Conservation (phyloP, 2,888 invertebrate species). For the Lordiphosa andalusiaca region DNA sequence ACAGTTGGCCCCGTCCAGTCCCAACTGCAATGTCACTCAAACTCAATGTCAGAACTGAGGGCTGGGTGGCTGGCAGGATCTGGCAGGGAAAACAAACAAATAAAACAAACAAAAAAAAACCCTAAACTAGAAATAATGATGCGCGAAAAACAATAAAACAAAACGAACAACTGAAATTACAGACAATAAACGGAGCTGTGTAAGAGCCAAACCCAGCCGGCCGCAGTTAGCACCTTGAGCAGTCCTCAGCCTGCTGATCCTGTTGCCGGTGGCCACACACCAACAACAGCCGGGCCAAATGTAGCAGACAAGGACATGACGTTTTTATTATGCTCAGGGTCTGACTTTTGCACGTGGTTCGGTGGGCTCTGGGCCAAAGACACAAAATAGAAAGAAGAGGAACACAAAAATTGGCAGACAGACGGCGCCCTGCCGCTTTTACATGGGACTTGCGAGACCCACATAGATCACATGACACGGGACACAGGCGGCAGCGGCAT, state of each 20-base stretch:
- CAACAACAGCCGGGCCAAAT: conserved; percentile 5
- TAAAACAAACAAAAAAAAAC: conserved; percentile 49
- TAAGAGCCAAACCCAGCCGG: conserved; percentile 41
- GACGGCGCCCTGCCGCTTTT: conserved; percentile 66
- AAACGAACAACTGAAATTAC: conserved; percentile 44
- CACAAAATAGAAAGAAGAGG: neutral
- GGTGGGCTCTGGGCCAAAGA: conserved; percentile 28
- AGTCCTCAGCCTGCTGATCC: conserved; percentile 49
- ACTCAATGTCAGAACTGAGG: conserved; percentile 63
- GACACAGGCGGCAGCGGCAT: conserved; percentile 29
- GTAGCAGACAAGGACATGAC: conserved; percentile 63
- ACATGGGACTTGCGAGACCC: conserved; percentile 39
- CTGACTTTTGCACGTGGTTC: conserved; percentile 39
- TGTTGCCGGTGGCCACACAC: conserved; percentile 52
- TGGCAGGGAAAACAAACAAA: conserved; percentile 4
- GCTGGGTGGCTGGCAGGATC: conserved; percentile 5
- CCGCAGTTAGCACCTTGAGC: conserved; percentile 66
- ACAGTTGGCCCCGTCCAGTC: conserved; percentile 44
- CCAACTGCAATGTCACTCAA: conserved; percentile 65
- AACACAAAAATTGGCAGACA: conserved; percentile 15
- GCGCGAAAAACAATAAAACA: conserved; percentile 69
- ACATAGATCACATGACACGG: conserved; percentile 41
- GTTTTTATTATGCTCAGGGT: conserved; percentile 61
- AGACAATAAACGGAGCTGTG: conserved; percentile 54
- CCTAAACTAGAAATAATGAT: conserved; percentile 67